phyloP scores from a whole-genome alignment of 2,113 vertebrate species.

The Lagenorhynchus albirostris region DNA sequence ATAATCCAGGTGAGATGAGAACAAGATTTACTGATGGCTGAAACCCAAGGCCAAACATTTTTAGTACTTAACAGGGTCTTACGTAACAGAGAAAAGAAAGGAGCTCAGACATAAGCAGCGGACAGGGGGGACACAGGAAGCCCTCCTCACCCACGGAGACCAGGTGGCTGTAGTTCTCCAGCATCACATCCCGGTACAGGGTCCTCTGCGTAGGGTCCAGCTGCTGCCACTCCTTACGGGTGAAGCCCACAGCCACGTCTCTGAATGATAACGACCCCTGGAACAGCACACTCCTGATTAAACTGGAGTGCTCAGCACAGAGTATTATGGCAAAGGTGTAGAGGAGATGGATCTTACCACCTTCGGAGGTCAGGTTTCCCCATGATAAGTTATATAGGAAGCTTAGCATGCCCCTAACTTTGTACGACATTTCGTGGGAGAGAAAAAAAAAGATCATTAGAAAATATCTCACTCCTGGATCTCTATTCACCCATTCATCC shows the following conservation, averaged over 20 bases:
- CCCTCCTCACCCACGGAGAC: neutral
- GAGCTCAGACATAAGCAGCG: neutral
- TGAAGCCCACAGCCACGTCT: conserved; percentile 15
- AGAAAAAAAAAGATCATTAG: neutral
- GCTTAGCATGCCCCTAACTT: neutral
- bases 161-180: neutral
- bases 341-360: neutral
- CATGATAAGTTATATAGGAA: neutral
- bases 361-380: neutral
- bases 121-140: accelerated
- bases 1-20: neutral
- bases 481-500: neutral
- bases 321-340: neutral
- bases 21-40: neutral
- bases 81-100: neutral
- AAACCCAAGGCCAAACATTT: neutral
- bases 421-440: neutral
- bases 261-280: neutral
- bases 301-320: too few species aligned
- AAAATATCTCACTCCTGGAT: neutral
- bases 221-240: conserved; percentile 7
- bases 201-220: neutral
- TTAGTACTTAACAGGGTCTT: neutral
- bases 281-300: neutral
- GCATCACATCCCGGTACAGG: neutral